These are phyloP conservation scores for Geothlypis trichas DNA, from an alignment of 2,113 vertebrate species.

Conservation along the genomic window DNA sequence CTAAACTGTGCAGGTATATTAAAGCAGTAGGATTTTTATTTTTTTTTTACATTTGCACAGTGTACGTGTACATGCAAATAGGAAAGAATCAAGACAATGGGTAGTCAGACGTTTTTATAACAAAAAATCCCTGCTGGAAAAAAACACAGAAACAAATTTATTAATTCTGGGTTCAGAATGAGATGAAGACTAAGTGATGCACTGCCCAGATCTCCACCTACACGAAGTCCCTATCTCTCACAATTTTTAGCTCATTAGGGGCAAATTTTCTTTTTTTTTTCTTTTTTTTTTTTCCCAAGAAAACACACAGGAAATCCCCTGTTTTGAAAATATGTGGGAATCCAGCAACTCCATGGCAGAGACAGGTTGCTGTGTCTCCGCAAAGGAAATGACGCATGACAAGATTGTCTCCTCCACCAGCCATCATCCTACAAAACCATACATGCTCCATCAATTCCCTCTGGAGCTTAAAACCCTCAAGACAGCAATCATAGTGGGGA, in stretches of 20 bases:
- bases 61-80: not conserved
- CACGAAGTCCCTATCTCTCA: not conserved
- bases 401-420: not conserved
- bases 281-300: not conserved
- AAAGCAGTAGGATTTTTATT: not conserved
- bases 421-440: not conserved
- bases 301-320: not conserved
- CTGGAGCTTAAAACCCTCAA: not conserved
- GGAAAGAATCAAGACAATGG: not conserved
- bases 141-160: not conserved
- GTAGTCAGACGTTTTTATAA: not conserved
- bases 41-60: not conserved
- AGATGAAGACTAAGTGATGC: not conserved
- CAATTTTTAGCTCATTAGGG: constrained; percentile 14
- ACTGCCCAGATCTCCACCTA: not conserved
- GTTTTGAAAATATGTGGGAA: not conserved
- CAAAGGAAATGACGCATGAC: not conserved
- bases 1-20: not conserved
- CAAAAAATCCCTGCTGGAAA: not conserved
- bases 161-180: not conserved
- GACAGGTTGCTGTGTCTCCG: not conserved
- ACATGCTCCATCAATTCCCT: not conserved
- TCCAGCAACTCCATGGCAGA: not conserved
- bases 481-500: fast-evolving
- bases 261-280: not conserved